A percentile compares a stretch with the other conserved stretches of the same genome.
Conservation (phyloP, 2,888 invertebrate species). For the Eucriotettix oculatus region DNA sequence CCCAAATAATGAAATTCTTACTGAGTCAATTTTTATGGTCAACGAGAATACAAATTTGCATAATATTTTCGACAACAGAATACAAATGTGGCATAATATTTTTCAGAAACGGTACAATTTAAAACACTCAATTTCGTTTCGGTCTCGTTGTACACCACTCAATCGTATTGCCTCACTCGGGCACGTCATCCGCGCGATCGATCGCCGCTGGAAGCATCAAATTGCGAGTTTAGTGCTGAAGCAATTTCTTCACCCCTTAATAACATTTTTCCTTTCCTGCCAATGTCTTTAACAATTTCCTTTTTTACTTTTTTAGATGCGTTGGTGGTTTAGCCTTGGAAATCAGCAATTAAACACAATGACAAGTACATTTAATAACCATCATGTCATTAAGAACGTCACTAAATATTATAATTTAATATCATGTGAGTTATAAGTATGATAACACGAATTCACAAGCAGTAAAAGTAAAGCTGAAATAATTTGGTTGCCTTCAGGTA, state of each 20-base stretch:
- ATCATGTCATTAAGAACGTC: not conserved
- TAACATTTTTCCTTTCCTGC: constrained; percentile 9
- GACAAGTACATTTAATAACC: too few relatives aligned
- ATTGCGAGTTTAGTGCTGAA: constrained; percentile 2
- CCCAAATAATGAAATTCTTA: too few relatives aligned
- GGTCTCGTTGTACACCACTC: too few relatives aligned
- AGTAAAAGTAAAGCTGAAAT: not conserved
- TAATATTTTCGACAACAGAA: too few relatives aligned
- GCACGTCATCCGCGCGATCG: constrained; percentile 7
- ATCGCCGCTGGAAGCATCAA: not conserved
- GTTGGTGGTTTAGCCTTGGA: not conserved
- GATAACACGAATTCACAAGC: too few relatives aligned
- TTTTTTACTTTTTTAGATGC: not conserved
- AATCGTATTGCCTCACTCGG: constrained; percentile 11
- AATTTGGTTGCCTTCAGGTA: not conserved
- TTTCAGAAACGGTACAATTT: too few relatives aligned
- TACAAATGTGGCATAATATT: too few relatives aligned
- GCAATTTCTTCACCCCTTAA: constrained; percentile 7
- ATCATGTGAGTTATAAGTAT: not conserved
- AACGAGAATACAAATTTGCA: too few relatives aligned
- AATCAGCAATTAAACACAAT: not conserved
- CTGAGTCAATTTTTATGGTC: too few relatives aligned
- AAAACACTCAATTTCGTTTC: too few relatives aligned
- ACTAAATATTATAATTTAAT: not conserved
- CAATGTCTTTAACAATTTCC: not conserved